Evolutionary conservation across 2,113 vertebrate genomes (phyloP).

Genomic region (Rissa tridactyla): DNA sequence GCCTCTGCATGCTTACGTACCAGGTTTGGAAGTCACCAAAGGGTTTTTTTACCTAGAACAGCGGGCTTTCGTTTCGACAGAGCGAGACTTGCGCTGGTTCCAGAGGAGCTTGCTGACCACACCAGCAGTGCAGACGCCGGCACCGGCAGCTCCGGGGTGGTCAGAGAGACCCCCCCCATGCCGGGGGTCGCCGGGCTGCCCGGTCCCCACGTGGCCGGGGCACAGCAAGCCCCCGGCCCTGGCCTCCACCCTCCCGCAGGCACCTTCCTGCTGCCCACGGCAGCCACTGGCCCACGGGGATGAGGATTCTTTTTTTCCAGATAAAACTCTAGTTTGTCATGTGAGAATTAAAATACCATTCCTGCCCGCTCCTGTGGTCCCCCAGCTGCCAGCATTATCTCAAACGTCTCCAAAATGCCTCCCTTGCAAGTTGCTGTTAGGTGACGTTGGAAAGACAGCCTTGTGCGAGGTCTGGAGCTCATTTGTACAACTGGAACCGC

Average conservation of each 20-base stretch:
- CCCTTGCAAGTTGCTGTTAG: background rate
- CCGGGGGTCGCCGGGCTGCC: background rate
- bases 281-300: background rate
- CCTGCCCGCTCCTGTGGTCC: background rate
- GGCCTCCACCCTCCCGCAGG: background rate
- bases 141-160: background rate
- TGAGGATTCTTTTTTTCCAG: background rate
- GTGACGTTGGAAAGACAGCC: background rate
- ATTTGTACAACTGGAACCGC: background rate
- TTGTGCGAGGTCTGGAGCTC: background rate
- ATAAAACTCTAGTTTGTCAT: background rate
- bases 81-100: background rate
- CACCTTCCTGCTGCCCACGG: background rate
- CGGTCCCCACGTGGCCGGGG: rapidly evolving
- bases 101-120: background rate
- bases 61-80: background rate
- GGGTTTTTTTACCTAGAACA: background rate
- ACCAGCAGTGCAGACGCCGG: background rate
- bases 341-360: background rate
- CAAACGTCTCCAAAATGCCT: background rate
- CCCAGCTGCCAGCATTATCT: background rate
- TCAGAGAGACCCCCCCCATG: rapidly evolving
- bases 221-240: no score
- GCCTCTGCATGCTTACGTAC: background rate
- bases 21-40: background rate